Evolutionary conservation across 1,140 invertebrate genomes (phyloP).

Genomic region (Cydia amplana): DNA sequence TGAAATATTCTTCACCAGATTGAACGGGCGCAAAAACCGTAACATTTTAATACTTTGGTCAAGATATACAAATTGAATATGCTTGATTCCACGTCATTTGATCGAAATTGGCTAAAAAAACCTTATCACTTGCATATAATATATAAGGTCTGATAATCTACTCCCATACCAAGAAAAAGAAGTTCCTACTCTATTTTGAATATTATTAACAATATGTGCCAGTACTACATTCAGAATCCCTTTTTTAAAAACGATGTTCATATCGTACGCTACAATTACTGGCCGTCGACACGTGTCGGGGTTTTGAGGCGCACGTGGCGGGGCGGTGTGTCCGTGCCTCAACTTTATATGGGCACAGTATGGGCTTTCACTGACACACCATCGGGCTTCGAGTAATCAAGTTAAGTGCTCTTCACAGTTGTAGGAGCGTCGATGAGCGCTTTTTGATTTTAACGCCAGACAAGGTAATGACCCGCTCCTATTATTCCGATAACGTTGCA

Average conservation of each 20-base stretch:
- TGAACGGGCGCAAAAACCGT: too few relatives aligned
- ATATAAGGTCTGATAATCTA: too few relatives aligned
- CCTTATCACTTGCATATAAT: too few relatives aligned
- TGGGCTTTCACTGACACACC: conserved; percentile 33
- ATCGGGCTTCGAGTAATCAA: conserved; percentile 71
- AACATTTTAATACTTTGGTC: too few relatives aligned
- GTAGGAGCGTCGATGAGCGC: conserved; percentile 62
- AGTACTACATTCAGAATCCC: neutral
- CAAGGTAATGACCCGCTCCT: conserved; percentile 45
- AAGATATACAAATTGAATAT: too few relatives aligned
- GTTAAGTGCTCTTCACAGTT: conserved; percentile 70
- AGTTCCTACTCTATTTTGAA: too few relatives aligned
- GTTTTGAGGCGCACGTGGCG: conserved; percentile 44
- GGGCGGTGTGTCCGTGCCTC: conserved; percentile 34
- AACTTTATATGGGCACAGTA: conserved; percentile 31
- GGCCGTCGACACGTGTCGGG: conserved; percentile 46
- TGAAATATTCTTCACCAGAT: neutral
- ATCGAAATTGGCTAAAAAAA: too few relatives aligned
- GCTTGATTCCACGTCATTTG: too few relatives aligned
- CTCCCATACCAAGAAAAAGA: too few relatives aligned
- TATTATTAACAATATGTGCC: neutral
- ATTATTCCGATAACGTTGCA: conserved; percentile 59
- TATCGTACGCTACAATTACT: conserved; percentile 54
- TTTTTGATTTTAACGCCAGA: conserved; percentile 72
- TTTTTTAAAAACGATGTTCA: conserved; percentile 36